Percentiles rank a stretch among this genome's conserved stretches.
Evolutionary conservation across 2,888 invertebrate genomes (phyloP).

Genomic region (Leucophora obtusa): DNA sequence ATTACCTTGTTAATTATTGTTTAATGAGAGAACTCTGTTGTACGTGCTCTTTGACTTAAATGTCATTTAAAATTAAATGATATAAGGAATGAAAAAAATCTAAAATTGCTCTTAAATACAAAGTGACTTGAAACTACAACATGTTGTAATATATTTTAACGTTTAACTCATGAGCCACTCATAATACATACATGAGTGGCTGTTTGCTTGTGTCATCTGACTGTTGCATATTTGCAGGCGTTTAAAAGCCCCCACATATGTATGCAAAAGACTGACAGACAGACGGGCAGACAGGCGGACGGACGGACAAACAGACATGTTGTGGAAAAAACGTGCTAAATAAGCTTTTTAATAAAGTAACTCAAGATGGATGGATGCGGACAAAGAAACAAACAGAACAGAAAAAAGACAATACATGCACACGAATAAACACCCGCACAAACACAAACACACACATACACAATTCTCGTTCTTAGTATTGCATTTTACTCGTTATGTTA

Average conservation of each 20-base stretch:
- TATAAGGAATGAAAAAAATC: slow-evolving; percentile 12
- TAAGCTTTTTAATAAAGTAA: slow-evolving; percentile 45
- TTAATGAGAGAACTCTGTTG: slow-evolving; percentile 47
- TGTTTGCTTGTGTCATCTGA: slow-evolving; percentile 47
- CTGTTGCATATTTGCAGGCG: slow-evolving; percentile 68
- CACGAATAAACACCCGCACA: too few species aligned
- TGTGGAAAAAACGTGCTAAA: slow-evolving; percentile 47
- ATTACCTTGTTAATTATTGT: slow-evolving; percentile 54
- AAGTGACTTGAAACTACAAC: slow-evolving; percentile 48
- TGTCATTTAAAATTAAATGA: slow-evolving; percentile 55
- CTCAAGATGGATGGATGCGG: not conserved
- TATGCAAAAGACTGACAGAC: slow-evolving; percentile 29
- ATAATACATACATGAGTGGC: slow-evolving; percentile 36
- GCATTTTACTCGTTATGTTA: slow-evolving; percentile 13
- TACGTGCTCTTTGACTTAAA: slow-evolving; percentile 63
- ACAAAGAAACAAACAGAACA: slow-evolving; percentile 19
- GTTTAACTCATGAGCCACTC: slow-evolving; percentile 51
- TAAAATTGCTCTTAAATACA: slow-evolving; percentile 30
- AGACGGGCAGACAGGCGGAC: not conserved
- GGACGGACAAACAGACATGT: not conserved
- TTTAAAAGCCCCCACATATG: slow-evolving; percentile 13
- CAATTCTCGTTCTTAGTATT: not conserved
- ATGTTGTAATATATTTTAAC: slow-evolving; percentile 34
- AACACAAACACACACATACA: too few species aligned
- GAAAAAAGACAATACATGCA: slow-evolving; percentile 13